Percentiles rank a stretch among this genome's conserved stretches.
These are phyloP conservation scores for Scelioninae gen. 1 DNA, from an alignment of 2,888 invertebrate genomes.

Conservation along the genomic window DNA sequence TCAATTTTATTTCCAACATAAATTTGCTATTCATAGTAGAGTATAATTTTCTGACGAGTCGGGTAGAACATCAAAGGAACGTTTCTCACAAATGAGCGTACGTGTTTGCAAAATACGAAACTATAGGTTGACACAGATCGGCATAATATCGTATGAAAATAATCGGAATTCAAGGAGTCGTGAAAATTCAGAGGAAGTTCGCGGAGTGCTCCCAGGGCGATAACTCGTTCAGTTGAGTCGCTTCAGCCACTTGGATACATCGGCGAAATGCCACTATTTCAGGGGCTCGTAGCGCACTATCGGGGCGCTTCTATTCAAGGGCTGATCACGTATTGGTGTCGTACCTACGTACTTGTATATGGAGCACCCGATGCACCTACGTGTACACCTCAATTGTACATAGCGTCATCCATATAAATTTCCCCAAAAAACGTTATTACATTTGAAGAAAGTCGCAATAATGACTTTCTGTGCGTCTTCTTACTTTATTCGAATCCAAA, in stretches of 20 bases:
- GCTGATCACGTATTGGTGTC: slow-evolving; percentile 64
- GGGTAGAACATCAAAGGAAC: slow-evolving; percentile 5
- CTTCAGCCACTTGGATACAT: slow-evolving; percentile 57
- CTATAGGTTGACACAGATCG: slow-evolving; percentile 11
- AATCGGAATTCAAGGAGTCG: slow-evolving; percentile 51
- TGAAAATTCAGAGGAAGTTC: slow-evolving; percentile 49
- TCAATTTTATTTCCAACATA: not conserved
- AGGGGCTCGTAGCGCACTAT: slow-evolving; percentile 38
- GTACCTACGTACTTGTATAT: slow-evolving; percentile 53
- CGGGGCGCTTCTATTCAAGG: slow-evolving; percentile 44
- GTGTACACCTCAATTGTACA: slow-evolving; percentile 36
- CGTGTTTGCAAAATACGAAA: slow-evolving; percentile 25
- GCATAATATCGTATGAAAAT: slow-evolving; percentile 41
- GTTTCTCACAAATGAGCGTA: slow-evolving; percentile 22
- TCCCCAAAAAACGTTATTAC: slow-evolving; percentile 42
- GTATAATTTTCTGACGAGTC: slow-evolving; percentile 10
- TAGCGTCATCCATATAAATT: slow-evolving; percentile 30
- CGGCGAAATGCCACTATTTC: slow-evolving; percentile 63
- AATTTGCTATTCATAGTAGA: not conserved
- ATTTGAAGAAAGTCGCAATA: slow-evolving; percentile 27
- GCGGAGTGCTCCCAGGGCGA: slow-evolving; percentile 28
- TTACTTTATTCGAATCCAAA: too few species aligned
- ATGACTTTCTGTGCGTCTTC: slow-evolving; percentile 16
- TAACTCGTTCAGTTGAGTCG: slow-evolving; percentile 49
- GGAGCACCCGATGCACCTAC: slow-evolving; percentile 48